phyloP scores from a whole-genome alignment of 2,888 invertebrate genomes.

The Tetrapedia diversipes region DNA sequence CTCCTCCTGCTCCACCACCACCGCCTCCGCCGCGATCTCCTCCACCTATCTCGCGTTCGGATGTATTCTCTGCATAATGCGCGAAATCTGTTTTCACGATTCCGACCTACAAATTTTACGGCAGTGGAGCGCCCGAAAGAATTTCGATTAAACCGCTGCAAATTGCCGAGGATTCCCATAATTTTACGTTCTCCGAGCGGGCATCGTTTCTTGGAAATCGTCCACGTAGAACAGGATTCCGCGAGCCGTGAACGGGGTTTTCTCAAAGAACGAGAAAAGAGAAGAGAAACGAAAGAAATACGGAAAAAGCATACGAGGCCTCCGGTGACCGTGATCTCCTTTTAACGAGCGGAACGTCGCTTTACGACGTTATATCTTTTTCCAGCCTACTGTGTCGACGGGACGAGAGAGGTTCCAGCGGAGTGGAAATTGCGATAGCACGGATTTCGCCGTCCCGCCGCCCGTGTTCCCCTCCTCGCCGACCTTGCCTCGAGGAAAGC shows the following conservation, averaged over 20 bases:
- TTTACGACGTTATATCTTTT: conserved; percentile 19
- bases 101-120: neutral
- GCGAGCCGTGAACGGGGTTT: too few species aligned
- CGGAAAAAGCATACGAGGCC: neutral
- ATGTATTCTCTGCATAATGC: conserved; percentile 13
- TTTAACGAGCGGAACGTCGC: conserved; percentile 11
- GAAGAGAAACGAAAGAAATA: neutral
- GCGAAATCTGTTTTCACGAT: conserved; percentile 13
- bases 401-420: conserved; percentile 5
- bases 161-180: neutral
- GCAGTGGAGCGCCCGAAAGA: neutral
- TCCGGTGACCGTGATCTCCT: neutral
- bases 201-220: neutral
- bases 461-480: neutral
- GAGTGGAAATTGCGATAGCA: conserved; percentile 31
- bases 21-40: neutral
- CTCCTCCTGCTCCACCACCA: neutral
- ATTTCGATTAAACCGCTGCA: neutral
- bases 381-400: conserved; percentile 4
- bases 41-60: conserved; percentile 11
- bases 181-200: neutral
- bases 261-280: too few species aligned
- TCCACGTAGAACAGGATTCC: too few species aligned
- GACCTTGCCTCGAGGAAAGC: neutral
- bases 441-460: neutral